phyloP scores from a whole-genome alignment of 2,797 vertebrate genomes.

The Manis pentadactyla region DNA sequence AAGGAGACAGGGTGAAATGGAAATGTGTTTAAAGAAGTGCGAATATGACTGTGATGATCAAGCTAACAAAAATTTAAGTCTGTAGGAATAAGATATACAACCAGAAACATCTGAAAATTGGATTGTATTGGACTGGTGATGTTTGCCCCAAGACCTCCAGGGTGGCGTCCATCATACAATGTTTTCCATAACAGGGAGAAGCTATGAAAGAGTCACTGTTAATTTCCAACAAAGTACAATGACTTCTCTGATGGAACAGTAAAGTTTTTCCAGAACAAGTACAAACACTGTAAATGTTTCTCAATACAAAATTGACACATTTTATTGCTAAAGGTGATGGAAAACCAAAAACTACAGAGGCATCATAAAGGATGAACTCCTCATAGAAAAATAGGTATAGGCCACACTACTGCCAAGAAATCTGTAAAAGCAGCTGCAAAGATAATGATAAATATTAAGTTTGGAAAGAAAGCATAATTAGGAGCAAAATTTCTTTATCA shows the following conservation, averaged over 20 bases:
- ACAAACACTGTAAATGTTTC: constrained; percentile 36
- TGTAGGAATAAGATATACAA: not conserved
- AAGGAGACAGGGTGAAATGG: not conserved
- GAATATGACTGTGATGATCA: not conserved
- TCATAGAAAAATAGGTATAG: not conserved
- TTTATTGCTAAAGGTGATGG: constrained; percentile 42
- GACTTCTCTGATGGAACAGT: constrained; percentile 43
- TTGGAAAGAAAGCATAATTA: constrained; percentile 18
- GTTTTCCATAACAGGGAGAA: constrained; percentile 50
- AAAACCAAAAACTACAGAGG: constrained; percentile 6
- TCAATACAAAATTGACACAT: not conserved
- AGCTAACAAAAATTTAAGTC: not conserved
- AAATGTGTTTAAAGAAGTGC: not conserved
- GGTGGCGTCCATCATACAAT: constrained; percentile 16
- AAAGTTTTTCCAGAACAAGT: constrained; percentile 55
- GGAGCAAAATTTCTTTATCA: constrained; percentile 25
- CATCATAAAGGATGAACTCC: not conserved
- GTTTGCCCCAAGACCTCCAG: not conserved
- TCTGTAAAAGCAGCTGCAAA: constrained; percentile 24
- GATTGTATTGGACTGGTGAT: not conserved
- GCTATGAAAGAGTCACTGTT: constrained; percentile 33
- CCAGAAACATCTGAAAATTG: constrained; percentile 24
- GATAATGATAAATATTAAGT: constrained; percentile 13
- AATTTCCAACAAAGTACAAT: constrained; percentile 59
- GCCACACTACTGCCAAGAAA: not conserved